Conservation (phyloP, 2,888 invertebrate species). For the Ariolimax columbianus region DNA sequence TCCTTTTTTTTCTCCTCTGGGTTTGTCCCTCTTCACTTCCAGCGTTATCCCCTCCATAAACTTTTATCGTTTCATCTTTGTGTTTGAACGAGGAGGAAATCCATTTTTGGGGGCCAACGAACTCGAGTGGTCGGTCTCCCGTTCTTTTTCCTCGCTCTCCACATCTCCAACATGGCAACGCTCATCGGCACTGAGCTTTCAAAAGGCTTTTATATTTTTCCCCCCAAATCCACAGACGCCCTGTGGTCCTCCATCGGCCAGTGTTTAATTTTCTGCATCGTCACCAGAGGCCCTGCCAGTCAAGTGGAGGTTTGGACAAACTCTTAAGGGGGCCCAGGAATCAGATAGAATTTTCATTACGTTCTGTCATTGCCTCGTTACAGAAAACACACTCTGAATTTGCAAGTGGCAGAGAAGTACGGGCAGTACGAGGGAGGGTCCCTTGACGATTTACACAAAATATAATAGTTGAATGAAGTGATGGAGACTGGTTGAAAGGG, state of each 20-base stretch:
- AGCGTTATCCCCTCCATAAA: background rate
- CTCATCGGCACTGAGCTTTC: background rate
- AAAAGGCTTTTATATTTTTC: background rate
- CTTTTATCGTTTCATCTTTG: background rate
- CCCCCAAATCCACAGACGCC: background rate
- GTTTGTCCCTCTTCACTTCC: conserved; percentile 4
- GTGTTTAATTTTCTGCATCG: conserved; percentile 13
- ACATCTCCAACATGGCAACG: background rate
- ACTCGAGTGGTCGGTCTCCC: background rate
- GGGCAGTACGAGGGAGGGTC: too few relatives aligned
- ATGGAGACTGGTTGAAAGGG: background rate
- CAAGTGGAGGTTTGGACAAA: conserved; percentile 8
- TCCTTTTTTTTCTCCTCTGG: background rate
- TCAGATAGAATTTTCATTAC: background rate
- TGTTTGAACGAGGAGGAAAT: conserved; percentile 1
- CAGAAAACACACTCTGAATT: background rate
- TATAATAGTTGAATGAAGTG: background rate
- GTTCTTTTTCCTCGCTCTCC: background rate
- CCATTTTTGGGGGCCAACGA: conserved; percentile 11
- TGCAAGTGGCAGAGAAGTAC: background rate
- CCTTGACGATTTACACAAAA: background rate
- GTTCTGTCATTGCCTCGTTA: background rate
- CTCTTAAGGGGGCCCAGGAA: background rate
- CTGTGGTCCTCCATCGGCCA: background rate
- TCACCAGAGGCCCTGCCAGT: background rate